Evolutionary conservation across 2,888 invertebrate species (phyloP).

Genomic region (Oegoconia quadripuncta): DNA sequence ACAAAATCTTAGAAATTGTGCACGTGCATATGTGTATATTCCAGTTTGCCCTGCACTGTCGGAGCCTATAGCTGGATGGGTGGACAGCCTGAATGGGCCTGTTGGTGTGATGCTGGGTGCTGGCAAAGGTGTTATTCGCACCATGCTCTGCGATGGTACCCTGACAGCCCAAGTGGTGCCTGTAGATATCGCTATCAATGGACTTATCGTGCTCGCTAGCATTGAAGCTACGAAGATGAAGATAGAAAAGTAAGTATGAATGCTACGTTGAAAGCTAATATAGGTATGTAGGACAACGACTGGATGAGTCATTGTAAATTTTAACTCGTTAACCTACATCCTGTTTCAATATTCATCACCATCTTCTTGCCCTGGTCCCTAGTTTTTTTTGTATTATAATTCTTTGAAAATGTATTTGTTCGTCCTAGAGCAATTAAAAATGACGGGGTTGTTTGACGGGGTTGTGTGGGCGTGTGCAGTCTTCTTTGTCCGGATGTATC

Average conservation of each 20-base stretch:
- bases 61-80: slow-evolving; percentile 92
- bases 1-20: not conserved
- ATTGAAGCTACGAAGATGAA: slow-evolving; percentile 74
- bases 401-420: too few species aligned
- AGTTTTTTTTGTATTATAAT: too few species aligned
- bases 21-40: slow-evolving; percentile 22
- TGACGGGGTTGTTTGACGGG: too few species aligned
- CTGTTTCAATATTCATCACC: too few species aligned
- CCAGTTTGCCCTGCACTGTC: slow-evolving; percentile 66
- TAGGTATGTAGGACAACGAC: too few species aligned
- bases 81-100: slow-evolving; percentile 94
- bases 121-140: slow-evolving; percentile 91
- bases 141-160: slow-evolving; percentile 86
- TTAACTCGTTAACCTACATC: too few species aligned
- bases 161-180: slow-evolving; percentile 86
- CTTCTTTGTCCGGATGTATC: too few species aligned
- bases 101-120: slow-evolving; percentile 89
- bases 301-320: too few species aligned
- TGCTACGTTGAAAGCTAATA: too few species aligned
- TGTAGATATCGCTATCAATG: slow-evolving; percentile 89
- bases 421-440: too few species aligned
- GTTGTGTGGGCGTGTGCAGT: too few species aligned
- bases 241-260: slow-evolving; percentile 69
- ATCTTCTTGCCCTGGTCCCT: too few species aligned
- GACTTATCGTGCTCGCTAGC: slow-evolving; percentile 85